These are phyloP conservation scores for Drosophila atripex DNA, from an alignment of 2,888 invertebrate genomes.

Conservation along the genomic window DNA sequence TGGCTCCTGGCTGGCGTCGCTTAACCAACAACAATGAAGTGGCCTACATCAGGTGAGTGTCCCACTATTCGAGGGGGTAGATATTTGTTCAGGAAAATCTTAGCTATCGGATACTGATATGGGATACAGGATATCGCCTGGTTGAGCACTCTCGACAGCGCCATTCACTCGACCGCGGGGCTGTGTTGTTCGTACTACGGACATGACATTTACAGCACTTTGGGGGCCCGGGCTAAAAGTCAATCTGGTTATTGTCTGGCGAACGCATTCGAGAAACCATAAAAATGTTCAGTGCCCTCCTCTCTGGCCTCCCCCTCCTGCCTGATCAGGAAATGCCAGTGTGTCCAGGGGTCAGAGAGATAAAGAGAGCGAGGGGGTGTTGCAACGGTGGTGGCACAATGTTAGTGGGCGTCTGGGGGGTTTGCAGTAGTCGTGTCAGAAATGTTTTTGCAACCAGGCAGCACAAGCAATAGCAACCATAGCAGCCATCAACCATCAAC, in stretches of 20 bases:
- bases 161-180: constrained; percentile 1
- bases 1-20: constrained; percentile 92
- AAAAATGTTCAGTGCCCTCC: constrained; percentile 57
- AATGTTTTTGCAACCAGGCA: constrained; percentile 42
- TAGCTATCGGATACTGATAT: background rate
- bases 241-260: constrained; percentile 70
- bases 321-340: constrained; percentile 67
- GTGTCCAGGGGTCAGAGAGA: constrained; percentile 17
- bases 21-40: constrained; percentile 89
- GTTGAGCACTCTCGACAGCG: constrained; percentile 8
- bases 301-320: background rate
- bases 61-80: constrained; percentile 1
- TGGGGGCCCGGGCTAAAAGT: constrained; percentile 59
- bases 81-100: no score
- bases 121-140: constrained; percentile 22
- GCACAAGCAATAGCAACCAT: constrained; percentile 28
- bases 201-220: constrained; percentile 69
- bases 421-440: constrained; percentile 48
- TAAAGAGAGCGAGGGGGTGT: background rate
- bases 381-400: background rate
- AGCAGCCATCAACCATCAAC: constrained; percentile 39
- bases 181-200: constrained; percentile 32
- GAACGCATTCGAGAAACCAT: constrained; percentile 68
- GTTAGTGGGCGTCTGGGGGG: constrained; percentile 28
- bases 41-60: constrained; percentile 90